Conservation (phyloP, 2,888 invertebrate species). For the Ophion slaviceki region DNA sequence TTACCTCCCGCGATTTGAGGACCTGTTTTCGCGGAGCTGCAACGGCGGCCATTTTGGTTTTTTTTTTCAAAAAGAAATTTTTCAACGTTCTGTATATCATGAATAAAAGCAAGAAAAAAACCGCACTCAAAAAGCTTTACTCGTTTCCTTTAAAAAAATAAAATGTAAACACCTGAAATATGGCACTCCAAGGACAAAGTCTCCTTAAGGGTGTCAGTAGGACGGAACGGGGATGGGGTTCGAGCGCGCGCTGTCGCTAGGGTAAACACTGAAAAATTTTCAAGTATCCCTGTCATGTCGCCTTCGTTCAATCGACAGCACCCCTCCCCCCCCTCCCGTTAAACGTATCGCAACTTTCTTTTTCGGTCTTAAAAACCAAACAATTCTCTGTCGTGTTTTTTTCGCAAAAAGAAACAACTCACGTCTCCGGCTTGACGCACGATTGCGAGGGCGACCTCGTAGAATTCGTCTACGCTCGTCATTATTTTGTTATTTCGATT, state of each 20-base stretch:
- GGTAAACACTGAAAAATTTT: background rate
- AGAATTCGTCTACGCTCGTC: conserved; percentile 86
- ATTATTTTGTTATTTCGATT: conserved; percentile 52
- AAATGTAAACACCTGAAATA: no score
- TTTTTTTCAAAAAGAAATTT: no score
- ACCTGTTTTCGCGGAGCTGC: no score
- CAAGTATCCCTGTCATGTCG: background rate
- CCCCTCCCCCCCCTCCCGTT: background rate
- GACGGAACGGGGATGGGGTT: background rate
- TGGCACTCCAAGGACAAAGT: no score
- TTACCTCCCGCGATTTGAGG: no score
- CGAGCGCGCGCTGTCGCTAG: background rate
- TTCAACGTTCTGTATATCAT: no score
- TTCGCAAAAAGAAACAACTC: conserved; percentile 69
- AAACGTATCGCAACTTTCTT: background rate
- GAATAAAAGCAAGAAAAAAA: no score
- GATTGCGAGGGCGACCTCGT: conserved; percentile 87
- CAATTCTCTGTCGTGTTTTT: background rate
- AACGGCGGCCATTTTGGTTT: no score
- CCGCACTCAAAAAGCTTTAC: no score
- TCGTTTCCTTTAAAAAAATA: no score
- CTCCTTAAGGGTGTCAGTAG: no score
- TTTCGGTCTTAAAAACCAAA: background rate
- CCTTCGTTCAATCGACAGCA: conserved; percentile 1
- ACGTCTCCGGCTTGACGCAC: conserved; percentile 90